Evolutionary conservation across 2,113 vertebrate genomes (phyloP), one percentile per base, ranked within the genome.

Genomic region (Platycercus adscitus): DNA sequence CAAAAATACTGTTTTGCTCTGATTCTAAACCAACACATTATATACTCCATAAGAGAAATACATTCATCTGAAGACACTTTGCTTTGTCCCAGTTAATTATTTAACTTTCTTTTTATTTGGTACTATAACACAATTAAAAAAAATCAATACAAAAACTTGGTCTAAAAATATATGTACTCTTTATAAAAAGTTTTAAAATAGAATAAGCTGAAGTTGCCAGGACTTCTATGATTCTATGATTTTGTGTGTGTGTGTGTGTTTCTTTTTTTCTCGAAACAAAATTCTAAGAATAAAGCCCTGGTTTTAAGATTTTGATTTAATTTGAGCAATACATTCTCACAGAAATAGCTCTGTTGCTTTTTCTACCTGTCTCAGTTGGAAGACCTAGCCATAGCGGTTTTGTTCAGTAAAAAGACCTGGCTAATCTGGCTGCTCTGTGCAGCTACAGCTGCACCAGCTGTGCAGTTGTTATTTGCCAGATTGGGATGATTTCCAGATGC

Each of bases 401-500:
- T 50, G 17, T 17, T 60, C 19, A 35, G 20, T 12, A 39, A 43
- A 33, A 37, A 50, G 31, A 63, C 24, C 8, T 35, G n/a, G 6
- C 35, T 65, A 69, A n/a, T 33, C 53, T 7, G 26, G 17, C 24
- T 44, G 39, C 37, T 49, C n/a, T 41, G 39, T 11, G 18, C 17
- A 60, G n/a, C 35, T 0, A 5, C 0, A 0, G 24, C 35, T 69
- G 44, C 7, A n/a, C 3, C 80, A 78, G 14, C 35, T 49, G 29
- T 29, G 63, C 33, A 50, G 14, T 3, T 71, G 29, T 17, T 35
- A 25, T 28, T 56, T 52, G 56, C 56, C 39, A 63, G 14, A 31
- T 0, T 13, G 41, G 56, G 44, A 65, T 63, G 21, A 83, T 68
- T 75, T 75, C 53, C 58, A 58, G 9, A 63, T 39, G 44, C 83